Evolutionary conservation across 2,888 invertebrate genomes (phyloP).

Genomic region (Ephialtes manifestator): DNA sequence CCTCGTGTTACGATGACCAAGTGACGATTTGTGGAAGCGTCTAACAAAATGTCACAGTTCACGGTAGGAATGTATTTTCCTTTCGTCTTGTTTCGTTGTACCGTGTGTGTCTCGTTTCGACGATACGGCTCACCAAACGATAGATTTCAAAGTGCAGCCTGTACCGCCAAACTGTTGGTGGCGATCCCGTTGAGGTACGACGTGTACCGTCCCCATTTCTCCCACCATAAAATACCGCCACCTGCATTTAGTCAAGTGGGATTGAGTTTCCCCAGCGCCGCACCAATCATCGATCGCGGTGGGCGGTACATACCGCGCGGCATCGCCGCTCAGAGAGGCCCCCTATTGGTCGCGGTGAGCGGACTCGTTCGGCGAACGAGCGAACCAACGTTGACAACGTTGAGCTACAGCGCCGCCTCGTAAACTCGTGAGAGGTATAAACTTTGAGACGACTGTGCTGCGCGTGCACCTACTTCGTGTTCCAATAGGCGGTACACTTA

Average conservation of each 20-base stretch:
- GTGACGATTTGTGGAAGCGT: background rate
- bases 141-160: constrained; percentile 66
- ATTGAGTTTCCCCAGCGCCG: background rate
- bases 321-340: constrained; percentile 76
- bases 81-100: background rate
- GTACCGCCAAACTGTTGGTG: constrained; percentile 42
- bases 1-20: background rate
- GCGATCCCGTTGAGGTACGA: constrained; percentile 52
- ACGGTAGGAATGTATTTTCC: background rate
- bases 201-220: constrained; percentile 22
- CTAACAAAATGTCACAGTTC: background rate
- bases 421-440: constrained; percentile 6
- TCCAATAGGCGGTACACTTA: constrained; percentile 20
- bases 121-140: constrained; percentile 59
- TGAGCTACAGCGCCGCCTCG: constrained; percentile 15
- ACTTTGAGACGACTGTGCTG: constrained; percentile 26
- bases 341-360: constrained; percentile 17
- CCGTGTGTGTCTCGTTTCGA: constrained; percentile 14
- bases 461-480: constrained; percentile 24
- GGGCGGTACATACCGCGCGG: constrained; percentile 74
- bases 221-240: constrained; percentile 18
- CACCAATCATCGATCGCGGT: constrained; percentile 30
- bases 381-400: constrained; percentile 50
- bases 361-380: constrained; percentile 42
- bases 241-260: constrained; percentile 28